phyloP scores from a whole-genome alignment of 1,140 invertebrate genomes.

The Rhopalosiphum maidis region DNA sequence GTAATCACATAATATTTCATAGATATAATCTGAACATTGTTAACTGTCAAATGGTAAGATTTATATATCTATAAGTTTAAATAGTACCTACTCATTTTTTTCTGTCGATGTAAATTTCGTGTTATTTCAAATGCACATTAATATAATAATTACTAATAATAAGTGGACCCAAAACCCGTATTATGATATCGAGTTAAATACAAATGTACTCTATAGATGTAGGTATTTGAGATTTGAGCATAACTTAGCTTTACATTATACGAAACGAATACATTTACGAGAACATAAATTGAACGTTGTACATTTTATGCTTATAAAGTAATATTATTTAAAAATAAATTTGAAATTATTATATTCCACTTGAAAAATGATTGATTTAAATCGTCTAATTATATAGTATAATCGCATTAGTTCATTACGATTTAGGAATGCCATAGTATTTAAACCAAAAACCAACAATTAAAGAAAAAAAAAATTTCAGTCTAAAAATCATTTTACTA shows the following conservation, averaged over 20 bases:
- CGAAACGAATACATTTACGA: not conserved
- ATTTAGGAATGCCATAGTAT: not conserved
- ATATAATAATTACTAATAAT: not conserved
- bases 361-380: not conserved
- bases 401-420: not conserved
- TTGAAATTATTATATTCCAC: not conserved
- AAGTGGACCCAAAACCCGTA: not conserved
- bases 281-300: not conserved
- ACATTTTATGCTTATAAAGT: not conserved
- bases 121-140: not conserved
- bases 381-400: not conserved
- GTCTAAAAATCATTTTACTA: not conserved
- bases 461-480: not conserved
- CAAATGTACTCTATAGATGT: not conserved
- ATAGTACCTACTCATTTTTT: not conserved
- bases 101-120: not conserved
- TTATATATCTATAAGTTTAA: constrained; percentile 3
- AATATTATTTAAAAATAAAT: not conserved
- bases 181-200: not conserved
- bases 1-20: not conserved
- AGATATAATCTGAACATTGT: constrained; percentile 12
- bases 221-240: not conserved
- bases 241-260: not conserved
- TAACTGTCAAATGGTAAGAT: constrained; percentile 17
- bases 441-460: not conserved